Evolutionary conservation across 1,140 invertebrate species (phyloP).

Genomic region (Bombyx mandarina): DNA sequence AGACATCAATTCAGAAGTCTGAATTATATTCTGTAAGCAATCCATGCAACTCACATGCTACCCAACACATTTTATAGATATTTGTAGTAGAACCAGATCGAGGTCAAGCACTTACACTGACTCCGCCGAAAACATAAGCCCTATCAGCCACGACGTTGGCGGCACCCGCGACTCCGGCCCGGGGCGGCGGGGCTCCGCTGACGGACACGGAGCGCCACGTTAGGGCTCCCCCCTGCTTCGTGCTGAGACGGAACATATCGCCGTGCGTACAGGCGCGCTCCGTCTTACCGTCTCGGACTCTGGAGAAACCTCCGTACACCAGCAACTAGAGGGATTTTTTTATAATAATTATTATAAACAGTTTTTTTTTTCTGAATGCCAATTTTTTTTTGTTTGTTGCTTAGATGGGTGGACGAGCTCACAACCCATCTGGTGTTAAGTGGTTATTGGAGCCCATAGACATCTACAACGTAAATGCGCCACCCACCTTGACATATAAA

Average conservation of each 20-base stretch:
- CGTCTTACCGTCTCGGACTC: constrained; percentile 81
- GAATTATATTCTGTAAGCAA: not conserved
- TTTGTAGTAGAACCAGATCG: not conserved
- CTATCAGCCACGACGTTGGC: constrained; percentile 69
- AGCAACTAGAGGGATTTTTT: constrained; percentile 67
- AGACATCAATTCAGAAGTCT: not conserved
- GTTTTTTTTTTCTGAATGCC: too few species aligned
- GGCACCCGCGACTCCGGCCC: constrained; percentile 39
- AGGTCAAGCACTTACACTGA: constrained; percentile 40
- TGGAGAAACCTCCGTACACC: constrained; percentile 91
- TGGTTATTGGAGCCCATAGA: too few species aligned
- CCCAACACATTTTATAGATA: too few species aligned
- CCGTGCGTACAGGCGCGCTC: constrained; percentile 86
- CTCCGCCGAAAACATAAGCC: constrained; percentile 74
- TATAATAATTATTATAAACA: not conserved
- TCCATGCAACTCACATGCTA: not conserved
- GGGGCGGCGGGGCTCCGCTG: constrained; percentile 22
- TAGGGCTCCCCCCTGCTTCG: constrained; percentile 65
- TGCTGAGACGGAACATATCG: constrained; percentile 87
- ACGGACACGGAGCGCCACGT: constrained; percentile 30
- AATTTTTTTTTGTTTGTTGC: too few species aligned
- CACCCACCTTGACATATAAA: too few species aligned
- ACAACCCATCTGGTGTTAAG: too few species aligned
- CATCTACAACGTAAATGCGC: too few species aligned
- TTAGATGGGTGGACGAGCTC: too few species aligned